phyloP scores from a whole-genome alignment of 1,140 invertebrate genomes.

The Popillia japonica region DNA sequence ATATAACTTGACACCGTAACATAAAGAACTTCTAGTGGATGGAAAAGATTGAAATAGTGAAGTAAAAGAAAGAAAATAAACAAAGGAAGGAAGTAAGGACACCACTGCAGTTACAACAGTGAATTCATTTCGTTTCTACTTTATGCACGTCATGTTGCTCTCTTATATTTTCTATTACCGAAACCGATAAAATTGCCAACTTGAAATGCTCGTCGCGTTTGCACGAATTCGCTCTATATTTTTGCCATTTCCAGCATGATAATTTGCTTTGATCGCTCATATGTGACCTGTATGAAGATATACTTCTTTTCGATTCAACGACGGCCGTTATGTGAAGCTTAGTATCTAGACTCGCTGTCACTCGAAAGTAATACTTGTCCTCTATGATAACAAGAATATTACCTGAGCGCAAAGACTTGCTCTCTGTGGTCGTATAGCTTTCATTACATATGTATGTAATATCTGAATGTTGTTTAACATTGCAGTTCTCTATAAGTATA shows the following conservation, averaged over 20 bases:
- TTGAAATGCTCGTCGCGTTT: slow-evolving; percentile 24
- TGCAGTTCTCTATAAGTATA: too few relatives aligned
- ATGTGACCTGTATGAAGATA: slow-evolving; percentile 34
- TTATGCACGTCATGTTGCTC: slow-evolving; percentile 21
- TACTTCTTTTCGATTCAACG: background rate
- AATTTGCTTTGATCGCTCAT: slow-evolving; percentile 38
- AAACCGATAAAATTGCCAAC: slow-evolving; percentile 34
- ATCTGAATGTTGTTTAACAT: too few relatives aligned
- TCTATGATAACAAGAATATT: background rate
- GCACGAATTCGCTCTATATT: slow-evolving; percentile 36
- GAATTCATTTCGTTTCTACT: slow-evolving; percentile 20
- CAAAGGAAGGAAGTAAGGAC: background rate
- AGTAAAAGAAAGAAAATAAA: background rate
- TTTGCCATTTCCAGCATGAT: slow-evolving; percentile 34
- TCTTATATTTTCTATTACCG: slow-evolving; percentile 33
- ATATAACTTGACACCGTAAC: background rate
- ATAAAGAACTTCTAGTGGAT: background rate
- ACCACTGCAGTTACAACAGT: slow-evolving; percentile 5
- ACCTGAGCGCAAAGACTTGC: background rate
- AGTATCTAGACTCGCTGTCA: background rate
- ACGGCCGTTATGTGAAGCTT: background rate
- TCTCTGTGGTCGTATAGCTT: background rate
- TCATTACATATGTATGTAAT: background rate
- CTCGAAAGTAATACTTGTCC: background rate
- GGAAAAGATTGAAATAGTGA: slow-evolving; percentile 20